These are phyloP conservation scores for Parotocinclus haroldoi DNA, from an alignment of 2,797 vertebrate genomes.

Conservation along the genomic window DNA sequence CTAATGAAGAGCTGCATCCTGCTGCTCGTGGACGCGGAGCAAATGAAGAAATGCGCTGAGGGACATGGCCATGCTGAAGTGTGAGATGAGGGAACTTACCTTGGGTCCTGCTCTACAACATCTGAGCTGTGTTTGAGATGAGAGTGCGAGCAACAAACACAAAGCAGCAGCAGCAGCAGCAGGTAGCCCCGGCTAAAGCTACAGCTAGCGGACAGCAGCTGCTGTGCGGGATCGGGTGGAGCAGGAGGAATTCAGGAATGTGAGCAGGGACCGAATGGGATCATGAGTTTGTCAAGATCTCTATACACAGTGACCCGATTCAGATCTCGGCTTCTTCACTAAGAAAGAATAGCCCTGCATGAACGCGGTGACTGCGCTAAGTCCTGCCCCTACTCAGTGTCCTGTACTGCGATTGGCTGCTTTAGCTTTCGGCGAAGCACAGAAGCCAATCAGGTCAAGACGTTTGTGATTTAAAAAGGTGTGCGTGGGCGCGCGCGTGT, in stretches of 20 bases:
- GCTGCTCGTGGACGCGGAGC: neutral
- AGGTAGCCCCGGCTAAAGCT: slow-evolving; percentile 62
- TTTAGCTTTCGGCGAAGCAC: neutral
- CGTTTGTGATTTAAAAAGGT: slow-evolving; percentile 60
- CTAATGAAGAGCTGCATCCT: neutral
- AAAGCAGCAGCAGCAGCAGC: slow-evolving; percentile 63
- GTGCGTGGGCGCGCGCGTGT: slow-evolving; percentile 25
- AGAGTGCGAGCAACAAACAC: slow-evolving; percentile 77
- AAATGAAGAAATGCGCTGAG: slow-evolving; percentile 3
- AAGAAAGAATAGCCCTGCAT: slow-evolving; percentile 51
- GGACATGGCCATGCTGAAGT: slow-evolving; percentile 9
- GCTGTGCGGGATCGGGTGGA: slow-evolving; percentile 46
- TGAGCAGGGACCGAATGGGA: slow-evolving; percentile 50
- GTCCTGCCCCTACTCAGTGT: slow-evolving; percentile 71
- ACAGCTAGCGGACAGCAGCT: slow-evolving; percentile 23
- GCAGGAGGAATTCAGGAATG: slow-evolving; percentile 52
- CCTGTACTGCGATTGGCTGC: slow-evolving; percentile 57
- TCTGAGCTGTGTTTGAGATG: slow-evolving; percentile 79
- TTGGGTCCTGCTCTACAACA: slow-evolving; percentile 85
- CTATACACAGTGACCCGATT: slow-evolving; percentile 35
- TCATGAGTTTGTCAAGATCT: slow-evolving; percentile 44
- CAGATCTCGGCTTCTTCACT: slow-evolving; percentile 52
- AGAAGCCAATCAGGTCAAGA: slow-evolving; percentile 28
- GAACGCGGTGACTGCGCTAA: slow-evolving; percentile 48
- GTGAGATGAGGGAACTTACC: slow-evolving; percentile 75